phyloP scores from a whole-genome alignment of 2,888 invertebrate species.

The Trichopria drosophilae region DNA sequence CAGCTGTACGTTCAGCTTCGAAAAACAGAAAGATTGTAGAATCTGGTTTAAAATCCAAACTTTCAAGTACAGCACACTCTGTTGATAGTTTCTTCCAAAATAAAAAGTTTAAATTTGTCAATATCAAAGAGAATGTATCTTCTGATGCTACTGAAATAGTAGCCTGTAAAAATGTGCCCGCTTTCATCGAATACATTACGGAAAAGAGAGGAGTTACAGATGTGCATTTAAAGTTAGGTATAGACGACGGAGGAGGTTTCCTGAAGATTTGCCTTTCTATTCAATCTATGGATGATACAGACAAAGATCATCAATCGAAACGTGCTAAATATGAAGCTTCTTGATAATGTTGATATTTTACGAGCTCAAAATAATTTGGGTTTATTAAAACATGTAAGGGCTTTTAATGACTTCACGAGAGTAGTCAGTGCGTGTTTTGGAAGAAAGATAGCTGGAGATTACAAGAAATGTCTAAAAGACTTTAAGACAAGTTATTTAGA shows the following conservation, averaged over 20 bases:
- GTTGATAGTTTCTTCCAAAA: constrained; percentile 12
- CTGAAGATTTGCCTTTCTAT: constrained; percentile 16
- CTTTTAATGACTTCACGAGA: constrained; percentile 15
- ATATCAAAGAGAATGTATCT: constrained; percentile 10
- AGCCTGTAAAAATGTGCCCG: constrained; percentile 10
- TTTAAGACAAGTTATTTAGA: constrained; percentile 8
- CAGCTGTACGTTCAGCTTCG: constrained; percentile 6
- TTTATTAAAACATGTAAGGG: too few species aligned
- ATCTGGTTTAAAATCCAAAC: constrained; percentile 14
- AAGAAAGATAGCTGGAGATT: constrained; percentile 8
- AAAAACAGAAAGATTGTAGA: constrained; percentile 11
- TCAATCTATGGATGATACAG: constrained; percentile 1
- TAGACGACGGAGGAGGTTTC: constrained; percentile 9
- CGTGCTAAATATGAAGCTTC: too few species aligned
- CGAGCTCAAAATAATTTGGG: constrained; percentile 11
- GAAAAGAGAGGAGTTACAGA: constrained; percentile 9
- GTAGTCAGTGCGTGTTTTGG: constrained; percentile 17
- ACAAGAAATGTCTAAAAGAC: constrained; percentile 9
- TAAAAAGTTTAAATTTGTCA: constrained; percentile 5
- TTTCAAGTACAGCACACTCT: constrained; percentile 11
- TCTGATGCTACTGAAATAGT: constrained; percentile 10
- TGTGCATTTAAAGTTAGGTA: too few species aligned
- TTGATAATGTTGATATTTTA: constrained; percentile 14
- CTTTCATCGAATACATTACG: constrained; percentile 11
- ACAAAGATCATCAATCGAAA: too few species aligned